Evolutionary conservation across 2,113 vertebrate genomes (phyloP).

Genomic region (Bothrops jararaca): DNA sequence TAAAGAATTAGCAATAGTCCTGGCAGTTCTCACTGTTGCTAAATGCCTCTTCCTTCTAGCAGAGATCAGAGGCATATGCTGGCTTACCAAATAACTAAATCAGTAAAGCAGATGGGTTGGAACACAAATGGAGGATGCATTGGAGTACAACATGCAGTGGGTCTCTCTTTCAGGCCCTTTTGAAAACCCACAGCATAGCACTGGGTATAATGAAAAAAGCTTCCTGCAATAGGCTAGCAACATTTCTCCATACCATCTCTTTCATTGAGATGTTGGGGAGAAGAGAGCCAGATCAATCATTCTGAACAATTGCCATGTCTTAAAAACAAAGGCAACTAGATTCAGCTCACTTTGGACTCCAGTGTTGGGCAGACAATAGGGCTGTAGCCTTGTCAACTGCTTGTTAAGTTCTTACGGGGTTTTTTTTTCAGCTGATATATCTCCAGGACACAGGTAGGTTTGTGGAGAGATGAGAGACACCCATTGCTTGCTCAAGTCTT

Average conservation of each 20-base stretch:
- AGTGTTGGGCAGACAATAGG: background rate
- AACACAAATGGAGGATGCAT: background rate
- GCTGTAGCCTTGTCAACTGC: background rate
- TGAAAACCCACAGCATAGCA: background rate
- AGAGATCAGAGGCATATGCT: background rate
- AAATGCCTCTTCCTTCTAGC: background rate
- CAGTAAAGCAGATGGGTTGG: background rate
- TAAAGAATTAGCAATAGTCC: background rate
- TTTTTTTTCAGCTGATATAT: background rate
- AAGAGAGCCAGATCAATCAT: background rate
- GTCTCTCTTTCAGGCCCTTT: background rate
- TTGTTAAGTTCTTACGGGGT: background rate
- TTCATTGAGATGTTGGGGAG: background rate
- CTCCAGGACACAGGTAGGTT: background rate
- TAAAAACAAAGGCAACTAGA: background rate
- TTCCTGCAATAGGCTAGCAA: background rate
- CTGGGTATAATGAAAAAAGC: background rate
- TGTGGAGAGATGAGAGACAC: background rate
- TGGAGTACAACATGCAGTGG: background rate
- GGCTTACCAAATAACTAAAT: background rate
- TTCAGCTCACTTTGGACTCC: background rate
- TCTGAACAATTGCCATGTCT: background rate
- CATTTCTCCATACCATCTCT: background rate
- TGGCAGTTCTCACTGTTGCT: background rate
- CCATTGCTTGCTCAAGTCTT: background rate